These are phyloP conservation scores for Cliona cf. orientalis DNA, from an alignment of 37 sponge, comb jelly and placozoan species.

Conservation along the genomic window DNA sequence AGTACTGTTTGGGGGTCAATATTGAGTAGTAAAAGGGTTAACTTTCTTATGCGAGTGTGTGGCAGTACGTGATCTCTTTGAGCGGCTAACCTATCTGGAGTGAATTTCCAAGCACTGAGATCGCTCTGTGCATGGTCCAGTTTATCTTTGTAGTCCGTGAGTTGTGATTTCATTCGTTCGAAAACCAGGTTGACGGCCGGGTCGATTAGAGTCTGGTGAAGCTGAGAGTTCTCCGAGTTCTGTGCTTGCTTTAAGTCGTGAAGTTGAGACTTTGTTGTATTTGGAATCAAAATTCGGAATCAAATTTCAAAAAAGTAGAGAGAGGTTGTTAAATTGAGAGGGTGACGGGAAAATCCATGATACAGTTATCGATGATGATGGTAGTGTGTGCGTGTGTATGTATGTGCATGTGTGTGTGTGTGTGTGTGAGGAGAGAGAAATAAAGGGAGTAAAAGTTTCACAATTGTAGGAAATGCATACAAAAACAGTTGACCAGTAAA, in stretches of 20 bases:
- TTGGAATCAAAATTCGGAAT: too few relatives aligned
- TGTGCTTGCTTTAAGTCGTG: conserved; percentile 93
- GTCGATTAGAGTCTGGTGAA: conserved; percentile 81
- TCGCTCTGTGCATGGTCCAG: conserved; percentile 94
- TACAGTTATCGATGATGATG: too few relatives aligned
- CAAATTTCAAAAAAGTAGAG: too few relatives aligned
- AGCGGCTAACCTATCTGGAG: conserved; percentile 87
- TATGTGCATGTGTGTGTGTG: conserved; percentile 25
- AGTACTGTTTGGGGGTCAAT: too few relatives aligned
- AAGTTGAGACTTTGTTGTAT: conserved; percentile 74
- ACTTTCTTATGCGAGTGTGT: too few relatives aligned
- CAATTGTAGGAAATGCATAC: neutral
- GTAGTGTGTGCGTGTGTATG: conserved; percentile 23
- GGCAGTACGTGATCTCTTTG: too few relatives aligned
- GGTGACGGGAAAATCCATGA: too few relatives aligned
- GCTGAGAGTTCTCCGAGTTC: conserved; percentile 64
- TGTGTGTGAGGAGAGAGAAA: neutral
- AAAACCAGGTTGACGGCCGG: conserved; percentile 94
- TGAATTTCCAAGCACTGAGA: conserved; percentile 97
- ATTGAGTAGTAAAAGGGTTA: too few relatives aligned
- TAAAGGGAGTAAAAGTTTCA: neutral
- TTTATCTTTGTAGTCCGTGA: conserved; percentile 81
- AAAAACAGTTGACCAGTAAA: neutral
- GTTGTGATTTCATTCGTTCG: conserved; percentile 83
- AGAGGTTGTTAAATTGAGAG: too few relatives aligned